Conservation (phyloP, 1,140 invertebrate genomes). For the Monochamus saltuarius region DNA sequence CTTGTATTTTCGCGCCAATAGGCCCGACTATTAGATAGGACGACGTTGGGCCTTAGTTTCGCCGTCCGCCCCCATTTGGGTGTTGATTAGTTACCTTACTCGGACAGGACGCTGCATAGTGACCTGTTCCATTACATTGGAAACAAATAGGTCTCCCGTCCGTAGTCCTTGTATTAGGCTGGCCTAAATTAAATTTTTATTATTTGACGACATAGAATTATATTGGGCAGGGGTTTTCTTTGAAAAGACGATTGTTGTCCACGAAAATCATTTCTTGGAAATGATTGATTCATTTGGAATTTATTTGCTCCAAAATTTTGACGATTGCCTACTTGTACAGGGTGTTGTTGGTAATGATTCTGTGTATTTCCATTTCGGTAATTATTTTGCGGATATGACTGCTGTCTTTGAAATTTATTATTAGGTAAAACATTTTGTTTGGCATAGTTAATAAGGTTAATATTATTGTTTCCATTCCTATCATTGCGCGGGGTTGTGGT, state of each 20-base stretch:
- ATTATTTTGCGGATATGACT: too few relatives aligned
- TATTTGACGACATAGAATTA: not conserved
- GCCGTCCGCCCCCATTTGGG: not conserved
- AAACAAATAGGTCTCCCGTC: not conserved
- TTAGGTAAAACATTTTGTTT: too few relatives aligned
- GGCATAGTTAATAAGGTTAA: too few relatives aligned
- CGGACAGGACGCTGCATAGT: not conserved
- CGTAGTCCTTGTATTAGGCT: constrained; percentile 2
- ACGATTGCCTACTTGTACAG: too few relatives aligned
- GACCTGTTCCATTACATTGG: not conserved
- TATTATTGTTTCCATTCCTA: too few relatives aligned
- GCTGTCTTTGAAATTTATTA: too few relatives aligned
- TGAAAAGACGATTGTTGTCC: not conserved
- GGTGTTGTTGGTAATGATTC: too few relatives aligned
- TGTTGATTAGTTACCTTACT: not conserved
- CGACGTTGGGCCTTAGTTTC: not conserved
- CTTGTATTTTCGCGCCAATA: too few relatives aligned
- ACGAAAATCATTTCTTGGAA: not conserved
- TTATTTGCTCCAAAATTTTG: too few relatives aligned
- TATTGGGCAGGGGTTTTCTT: not conserved
- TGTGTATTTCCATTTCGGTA: too few relatives aligned
- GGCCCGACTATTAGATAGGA: too few relatives aligned
- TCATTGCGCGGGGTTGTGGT: too few relatives aligned
- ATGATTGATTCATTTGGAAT: not conserved
- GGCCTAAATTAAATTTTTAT: not conserved